phyloP scores from a whole-genome alignment of 2,113 vertebrate genomes.

The Dissostichus mawsoni region DNA sequence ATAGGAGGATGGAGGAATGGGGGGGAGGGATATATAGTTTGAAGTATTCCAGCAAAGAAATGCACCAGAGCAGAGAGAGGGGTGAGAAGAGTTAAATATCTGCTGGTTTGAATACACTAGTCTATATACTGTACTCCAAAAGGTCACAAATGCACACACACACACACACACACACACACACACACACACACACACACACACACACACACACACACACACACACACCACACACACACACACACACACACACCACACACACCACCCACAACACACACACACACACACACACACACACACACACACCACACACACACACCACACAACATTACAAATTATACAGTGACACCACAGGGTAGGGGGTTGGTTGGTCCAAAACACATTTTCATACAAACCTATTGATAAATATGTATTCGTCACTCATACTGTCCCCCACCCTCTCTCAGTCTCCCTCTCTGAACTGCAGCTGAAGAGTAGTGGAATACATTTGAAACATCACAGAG shows the following conservation, averaged over 20 bases:
- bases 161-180: slow-evolving; percentile 50
- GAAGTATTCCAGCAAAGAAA: slow-evolving; percentile 64
- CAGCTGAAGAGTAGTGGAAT: slow-evolving; percentile 6
- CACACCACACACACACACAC: slow-evolving; percentile 47
- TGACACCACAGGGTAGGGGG: slow-evolving; percentile 22
- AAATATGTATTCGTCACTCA: slow-evolving; percentile 24
- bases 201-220: slow-evolving; percentile 49
- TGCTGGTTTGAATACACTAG: slow-evolving; percentile 51
- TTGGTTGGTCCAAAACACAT: slow-evolving; percentile 26
- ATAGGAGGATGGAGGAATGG: slow-evolving; percentile 27
- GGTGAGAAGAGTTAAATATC: slow-evolving; percentile 52
- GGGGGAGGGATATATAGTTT: slow-evolving; percentile 38
- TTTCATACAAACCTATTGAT: slow-evolving; percentile 47
- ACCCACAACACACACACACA: background rate
- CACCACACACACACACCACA: slow-evolving; percentile 47
- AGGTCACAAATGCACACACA: slow-evolving; percentile 38
- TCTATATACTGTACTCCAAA: slow-evolving; percentile 41
- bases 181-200: slow-evolving; percentile 49
- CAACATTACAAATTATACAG: slow-evolving; percentile 55
- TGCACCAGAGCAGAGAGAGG: slow-evolving; percentile 62
- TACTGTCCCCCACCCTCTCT: slow-evolving; percentile 18
- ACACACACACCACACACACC: slow-evolving; percentile 47
- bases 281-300: slow-evolving; percentile 18
- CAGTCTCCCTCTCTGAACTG: slow-evolving; percentile 21
- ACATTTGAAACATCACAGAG: slow-evolving; percentile 13